A percentile compares a stretch with the other conserved stretches of the same genome.
These are phyloP conservation scores for Morone saxatilis DNA, from an alignment of 2,113 vertebrate species.

Conservation along the genomic window DNA sequence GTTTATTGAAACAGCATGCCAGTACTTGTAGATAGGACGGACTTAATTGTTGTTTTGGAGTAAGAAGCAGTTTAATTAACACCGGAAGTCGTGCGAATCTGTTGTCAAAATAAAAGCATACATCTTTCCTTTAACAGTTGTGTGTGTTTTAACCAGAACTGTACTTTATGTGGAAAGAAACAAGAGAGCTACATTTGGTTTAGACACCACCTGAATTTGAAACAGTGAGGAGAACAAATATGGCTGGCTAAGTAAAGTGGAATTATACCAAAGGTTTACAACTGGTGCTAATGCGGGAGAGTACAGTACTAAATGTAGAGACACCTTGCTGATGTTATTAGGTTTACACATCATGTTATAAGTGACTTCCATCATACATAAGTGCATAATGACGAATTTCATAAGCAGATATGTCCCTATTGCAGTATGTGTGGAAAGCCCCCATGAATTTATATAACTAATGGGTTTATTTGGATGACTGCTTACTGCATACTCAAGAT, in stretches of 20 bases:
- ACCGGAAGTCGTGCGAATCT: background rate
- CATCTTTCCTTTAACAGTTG: background rate
- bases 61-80: background rate
- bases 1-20: conserved; percentile 37
- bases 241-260: background rate
- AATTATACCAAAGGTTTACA: background rate
- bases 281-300: rapidly evolving
- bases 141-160: background rate
- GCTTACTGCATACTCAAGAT: no score
- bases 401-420: background rate
- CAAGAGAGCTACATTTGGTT: background rate
- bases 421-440: background rate
- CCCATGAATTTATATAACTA: background rate
- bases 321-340: background rate
- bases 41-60: conserved; percentile 34
- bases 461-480: background rate
- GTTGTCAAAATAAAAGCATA: conserved; percentile 63
- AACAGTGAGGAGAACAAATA: background rate
- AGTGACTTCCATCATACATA: background rate
- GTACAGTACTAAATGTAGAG: background rate
- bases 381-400: background rate
- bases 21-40: conserved; percentile 24
- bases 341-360: background rate
- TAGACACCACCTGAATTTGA: background rate
- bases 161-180: background rate